Base-by-base conservation (phyloP, 2,888 invertebrate genomes). In the Ecliptopera silaceata region DNA sequence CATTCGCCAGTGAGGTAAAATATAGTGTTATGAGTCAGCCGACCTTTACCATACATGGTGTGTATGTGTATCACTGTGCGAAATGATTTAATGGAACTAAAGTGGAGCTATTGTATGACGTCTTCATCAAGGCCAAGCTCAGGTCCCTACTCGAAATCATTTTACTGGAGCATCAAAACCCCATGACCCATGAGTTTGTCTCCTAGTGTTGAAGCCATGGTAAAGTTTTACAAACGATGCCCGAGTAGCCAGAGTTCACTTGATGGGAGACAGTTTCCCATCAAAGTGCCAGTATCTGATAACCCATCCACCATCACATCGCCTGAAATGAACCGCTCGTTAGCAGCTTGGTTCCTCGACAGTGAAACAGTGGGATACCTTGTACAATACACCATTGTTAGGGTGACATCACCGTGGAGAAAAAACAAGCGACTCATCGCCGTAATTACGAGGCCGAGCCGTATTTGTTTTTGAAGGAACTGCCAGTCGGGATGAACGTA, bases 371-470 rank as follows among this genome's bases (percentile, higher is more conserved):
- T 54, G 41, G 44, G 22, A 36, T 47, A 42, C 50, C 59, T 29
- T 41, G 54, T 51, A 34, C 29, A 34, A 47, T 32, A 58, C 55
- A 57, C 60, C 61, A 69, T 64, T 62, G 56, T 55, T 4, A 18
- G 18, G 54, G 54, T 74, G 74, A 74, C 70, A 70, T 74, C 74
- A 73, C 52, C 63, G 38, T 45, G 57, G 56, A 64, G 50, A 36
- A 64, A 65, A 64, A 66, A 55, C 57, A 66, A 61, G 6, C 34
- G 34, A 54, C 32, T 42, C 44, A 49, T 58, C 57, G 52, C n/a
- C 41, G 15, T 41, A 13, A 29, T 48, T 48, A 48, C 46, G 12
- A 20, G 34, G 20, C 18, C 48, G 18, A 29, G 38, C 13, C 10
- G 18, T 29, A n/a, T 38, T 29, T 26, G 38, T 17, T 17, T 32